Base-by-base conservation (phyloP, 2,888 invertebrate genomes). In the Cybosia mesomella region DNA sequence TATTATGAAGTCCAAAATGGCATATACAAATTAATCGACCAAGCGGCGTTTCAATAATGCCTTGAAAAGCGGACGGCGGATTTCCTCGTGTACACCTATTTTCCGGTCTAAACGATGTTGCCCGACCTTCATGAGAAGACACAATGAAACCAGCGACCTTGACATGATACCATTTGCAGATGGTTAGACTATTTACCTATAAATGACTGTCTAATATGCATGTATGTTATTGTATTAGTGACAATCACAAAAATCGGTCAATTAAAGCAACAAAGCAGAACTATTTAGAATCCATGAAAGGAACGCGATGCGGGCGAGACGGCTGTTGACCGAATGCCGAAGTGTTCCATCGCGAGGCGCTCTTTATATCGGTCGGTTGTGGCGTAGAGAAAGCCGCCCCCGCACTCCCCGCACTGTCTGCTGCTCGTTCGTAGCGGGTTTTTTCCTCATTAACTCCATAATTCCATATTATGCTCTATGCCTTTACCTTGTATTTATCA, bases 311-410 rank as follows among this genome's bases (percentile, higher is more conserved):
- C 91, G 92, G 93, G 94, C 94, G 86, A 92, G 91, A 94, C 95
- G 95, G 94, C 93, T 94, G 92, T 91, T 87, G 91, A 90, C 94
- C 95, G 95, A 95, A 94, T 95, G 95, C 94, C 95, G 81, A 94
- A 92, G 94, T 92, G 84, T 91, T 91, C 89, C 88, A 89, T 87
- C 90, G 92, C 91, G 89, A 89, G 83, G 89, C 92, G 92, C 93
- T 93, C 93, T 94, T 95, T 95, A 95, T 95, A 95, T 93, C 89
- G 87, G 87, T 85, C 87, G 88, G 83, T 84, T 80, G 91, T 88
- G 86, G 89, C 85, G 89, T 90, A 93, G 94, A 94, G 94, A 94
- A 95, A 94, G 94, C 94, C 94, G 87, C 92, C 91, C 92, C 90
- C 93, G 89, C 93, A 85, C 91, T 88, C 86, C 89, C 86, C 89